Conservation (phyloP, 2,113 vertebrate genomes). For the Ginglymostoma cirratum region DNA sequence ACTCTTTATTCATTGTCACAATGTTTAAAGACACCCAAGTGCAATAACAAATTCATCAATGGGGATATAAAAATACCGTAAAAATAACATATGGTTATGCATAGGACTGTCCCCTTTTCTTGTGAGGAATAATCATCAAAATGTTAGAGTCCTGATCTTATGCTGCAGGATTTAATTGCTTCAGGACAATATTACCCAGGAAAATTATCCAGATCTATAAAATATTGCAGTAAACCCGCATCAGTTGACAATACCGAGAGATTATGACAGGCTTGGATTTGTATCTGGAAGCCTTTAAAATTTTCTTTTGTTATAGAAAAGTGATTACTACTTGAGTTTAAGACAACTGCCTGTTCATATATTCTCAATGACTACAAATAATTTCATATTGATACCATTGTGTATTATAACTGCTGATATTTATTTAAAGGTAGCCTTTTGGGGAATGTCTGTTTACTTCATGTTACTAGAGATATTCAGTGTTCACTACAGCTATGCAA, state of each 20-base stretch:
- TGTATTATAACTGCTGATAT: not conserved
- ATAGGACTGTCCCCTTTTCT: not conserved
- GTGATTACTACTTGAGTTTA: not conserved
- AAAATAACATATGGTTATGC: not conserved
- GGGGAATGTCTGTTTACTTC: slow-evolving; percentile 13
- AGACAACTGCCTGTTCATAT: not conserved
- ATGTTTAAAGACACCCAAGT: not conserved
- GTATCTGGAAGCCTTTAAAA: not conserved
- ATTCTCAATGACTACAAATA: not conserved
- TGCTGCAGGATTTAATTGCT: not conserved
- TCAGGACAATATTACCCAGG: not conserved
- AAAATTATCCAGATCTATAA: not conserved
- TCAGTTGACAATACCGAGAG: not conserved
- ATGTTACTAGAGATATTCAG: not conserved
- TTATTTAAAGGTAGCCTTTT: slow-evolving; percentile 17
- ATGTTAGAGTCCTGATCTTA: not conserved
- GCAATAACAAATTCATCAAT: not conserved
- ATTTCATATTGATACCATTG: not conserved
- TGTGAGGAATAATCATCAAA: not conserved
- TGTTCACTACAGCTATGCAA: not conserved
- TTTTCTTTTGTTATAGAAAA: not conserved
- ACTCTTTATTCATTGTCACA: not conserved
- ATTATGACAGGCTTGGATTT: no score
- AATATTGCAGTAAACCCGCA: not conserved
- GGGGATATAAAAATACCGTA: not conserved